phyloP scores from a whole-genome alignment of 2,888 invertebrate genomes.

The Caenorhabditis zanzibari region DNA sequence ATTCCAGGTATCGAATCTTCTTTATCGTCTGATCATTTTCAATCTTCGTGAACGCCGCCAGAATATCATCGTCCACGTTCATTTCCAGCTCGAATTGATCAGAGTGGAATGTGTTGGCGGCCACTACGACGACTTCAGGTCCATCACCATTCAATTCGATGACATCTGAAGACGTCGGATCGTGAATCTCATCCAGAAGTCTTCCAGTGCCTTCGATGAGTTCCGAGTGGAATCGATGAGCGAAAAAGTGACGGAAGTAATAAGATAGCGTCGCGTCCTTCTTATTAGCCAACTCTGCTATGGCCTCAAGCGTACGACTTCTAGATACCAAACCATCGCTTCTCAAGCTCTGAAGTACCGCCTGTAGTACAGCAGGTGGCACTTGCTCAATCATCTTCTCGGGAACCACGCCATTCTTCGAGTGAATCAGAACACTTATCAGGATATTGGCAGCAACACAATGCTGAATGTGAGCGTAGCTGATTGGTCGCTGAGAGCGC shows the following conservation, averaged over 20 bases:
- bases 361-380: constrained; percentile 66
- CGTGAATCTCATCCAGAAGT: constrained; percentile 53
- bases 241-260: constrained; percentile 81
- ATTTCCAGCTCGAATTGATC: constrained; percentile 58
- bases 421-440: constrained; percentile 72
- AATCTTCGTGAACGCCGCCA: constrained; percentile 62
- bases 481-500: constrained; percentile 68
- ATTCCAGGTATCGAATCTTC: constrained; percentile 79
- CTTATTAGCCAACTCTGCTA: constrained; percentile 60
- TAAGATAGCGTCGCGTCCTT: constrained; percentile 74
- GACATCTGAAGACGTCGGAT: background rate
- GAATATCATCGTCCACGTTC: constrained; percentile 66
- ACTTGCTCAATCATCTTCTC: constrained; percentile 70
- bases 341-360: constrained; percentile 65
- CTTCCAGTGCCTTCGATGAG: constrained; percentile 69
- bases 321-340: constrained; percentile 78
- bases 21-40: constrained; percentile 72
- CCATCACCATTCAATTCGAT: constrained; percentile 46
- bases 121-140: constrained; percentile 58
- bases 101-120: constrained; percentile 45
- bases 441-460: constrained; percentile 78
- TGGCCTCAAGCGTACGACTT: constrained; percentile 62
- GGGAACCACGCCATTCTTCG: constrained; percentile 38
- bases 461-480: constrained; percentile 69
- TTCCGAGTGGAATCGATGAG: constrained; percentile 79